Evolutionary conservation across 1,140 invertebrate species (phyloP).

Genomic region (Hyles euphorbiae): DNA sequence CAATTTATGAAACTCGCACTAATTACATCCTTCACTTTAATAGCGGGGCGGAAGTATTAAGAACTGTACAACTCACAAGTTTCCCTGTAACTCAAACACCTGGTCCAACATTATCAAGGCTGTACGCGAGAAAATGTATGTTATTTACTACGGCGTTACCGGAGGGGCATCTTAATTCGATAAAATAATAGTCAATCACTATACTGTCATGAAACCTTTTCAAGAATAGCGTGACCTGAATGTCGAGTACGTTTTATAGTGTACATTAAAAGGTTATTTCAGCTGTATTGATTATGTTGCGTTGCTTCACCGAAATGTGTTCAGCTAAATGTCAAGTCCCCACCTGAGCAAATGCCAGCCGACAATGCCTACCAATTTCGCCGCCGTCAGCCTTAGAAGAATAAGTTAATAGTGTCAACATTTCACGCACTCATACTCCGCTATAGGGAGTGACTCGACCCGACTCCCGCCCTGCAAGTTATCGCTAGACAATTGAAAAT

Average conservation of each 20-base stretch:
- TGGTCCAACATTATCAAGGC: too few relatives aligned
- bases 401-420: slow-evolving; percentile 14
- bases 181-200: slow-evolving; percentile 1
- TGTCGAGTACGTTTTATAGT: slow-evolving; percentile 7
- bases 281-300: slow-evolving; percentile 44
- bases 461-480: neutral
- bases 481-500: neutral
- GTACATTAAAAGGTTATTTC: slow-evolving; percentile 55
- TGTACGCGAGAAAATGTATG: too few relatives aligned
- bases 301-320: slow-evolving; percentile 36
- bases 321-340: slow-evolving; percentile 51
- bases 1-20: too few relatives aligned
- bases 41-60: too few relatives aligned
- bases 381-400: slow-evolving; percentile 16
- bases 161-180: neutral
- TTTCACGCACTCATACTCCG: neutral
- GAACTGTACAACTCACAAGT: too few relatives aligned
- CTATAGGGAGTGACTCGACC: too few relatives aligned
- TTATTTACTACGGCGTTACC: too few relatives aligned
- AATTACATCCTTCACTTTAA: too few relatives aligned
- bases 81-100: too few relatives aligned
- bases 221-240: slow-evolving; percentile 5
- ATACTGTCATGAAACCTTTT: slow-evolving; percentile 3
- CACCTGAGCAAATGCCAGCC: slow-evolving; percentile 59
- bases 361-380: slow-evolving; percentile 24